Evolutionary conservation across 2,797 vertebrate species (phyloP).

Genomic region (Basileuterus tristriatus): DNA sequence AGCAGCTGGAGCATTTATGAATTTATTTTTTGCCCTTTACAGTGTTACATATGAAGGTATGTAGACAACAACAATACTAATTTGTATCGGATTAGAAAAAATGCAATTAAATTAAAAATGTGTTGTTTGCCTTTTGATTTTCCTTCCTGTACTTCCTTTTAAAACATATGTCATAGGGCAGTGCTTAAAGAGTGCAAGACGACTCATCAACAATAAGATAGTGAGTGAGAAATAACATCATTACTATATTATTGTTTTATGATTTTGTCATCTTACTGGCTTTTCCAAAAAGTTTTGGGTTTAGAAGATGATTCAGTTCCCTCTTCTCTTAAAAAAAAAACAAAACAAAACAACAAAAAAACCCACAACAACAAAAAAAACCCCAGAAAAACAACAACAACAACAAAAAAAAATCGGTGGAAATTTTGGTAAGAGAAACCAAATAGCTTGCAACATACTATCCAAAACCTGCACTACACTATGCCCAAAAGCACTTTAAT

Average conservation of each 20-base stretch:
- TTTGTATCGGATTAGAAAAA: not conserved
- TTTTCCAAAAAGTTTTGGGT: not conserved
- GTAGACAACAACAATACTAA: not conserved
- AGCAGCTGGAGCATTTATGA: slow-evolving; percentile 12
- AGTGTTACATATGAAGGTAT: not conserved
- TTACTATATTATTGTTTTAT: not conserved
- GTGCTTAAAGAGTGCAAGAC: not conserved
- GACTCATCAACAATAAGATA: not conserved
- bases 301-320: not conserved
- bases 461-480: not conserved
- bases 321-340: not conserved
- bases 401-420: not conserved
- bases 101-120: not conserved
- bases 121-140: not conserved
- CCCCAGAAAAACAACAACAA: too few species aligned
- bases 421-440: not conserved
- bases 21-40: not conserved
- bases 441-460: not conserved
- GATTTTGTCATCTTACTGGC: not conserved
- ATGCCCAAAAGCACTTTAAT: not conserved
- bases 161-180: not conserved
- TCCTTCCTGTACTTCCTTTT: not conserved
- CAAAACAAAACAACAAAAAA: not conserved
- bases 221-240: not conserved
- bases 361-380: too few species aligned